Percentiles rank a stretch among this genome's conserved stretches.
Evolutionary conservation across 2,113 vertebrate genomes (phyloP).

Genomic region (Mustela nigripes): DNA sequence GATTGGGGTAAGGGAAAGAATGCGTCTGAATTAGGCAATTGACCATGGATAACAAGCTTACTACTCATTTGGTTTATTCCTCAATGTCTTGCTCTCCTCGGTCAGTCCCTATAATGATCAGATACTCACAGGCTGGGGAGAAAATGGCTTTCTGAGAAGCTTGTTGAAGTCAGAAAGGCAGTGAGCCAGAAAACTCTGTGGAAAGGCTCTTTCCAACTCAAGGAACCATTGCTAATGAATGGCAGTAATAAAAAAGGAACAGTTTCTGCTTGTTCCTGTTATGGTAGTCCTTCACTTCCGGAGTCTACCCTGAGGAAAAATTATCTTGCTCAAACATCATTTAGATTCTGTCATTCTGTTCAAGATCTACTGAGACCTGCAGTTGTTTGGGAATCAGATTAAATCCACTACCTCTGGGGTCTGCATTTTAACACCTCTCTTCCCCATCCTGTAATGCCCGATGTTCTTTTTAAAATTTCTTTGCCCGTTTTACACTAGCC

Average conservation of each 20-base stretch:
- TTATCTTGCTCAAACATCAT: constrained; percentile 6
- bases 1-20: neutral
- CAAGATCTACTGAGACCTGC: neutral
- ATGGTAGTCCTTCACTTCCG: neutral
- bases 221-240: constrained; percentile 10
- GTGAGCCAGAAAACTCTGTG: neutral
- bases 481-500: neutral
- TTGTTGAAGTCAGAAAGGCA: constrained; percentile 34
- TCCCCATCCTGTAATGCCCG: neutral
- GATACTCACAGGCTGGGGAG: neutral
- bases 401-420: neutral
- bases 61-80: neutral
- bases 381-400: neutral
- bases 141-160: constrained; percentile 45
- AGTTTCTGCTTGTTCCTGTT: neutral
- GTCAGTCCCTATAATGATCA: neutral
- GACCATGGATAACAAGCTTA: neutral
- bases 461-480: neutral
- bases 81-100: neutral
- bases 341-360: constrained; percentile 23
- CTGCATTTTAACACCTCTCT: neutral
- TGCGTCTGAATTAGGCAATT: neutral
- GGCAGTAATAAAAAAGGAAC: neutral
- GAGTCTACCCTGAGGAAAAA: neutral
- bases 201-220: neutral